Evolutionary conservation across 2,888 invertebrate genomes (phyloP), one percentile per base, ranked within the genome.

Genomic region (Dione vanillae): DNA sequence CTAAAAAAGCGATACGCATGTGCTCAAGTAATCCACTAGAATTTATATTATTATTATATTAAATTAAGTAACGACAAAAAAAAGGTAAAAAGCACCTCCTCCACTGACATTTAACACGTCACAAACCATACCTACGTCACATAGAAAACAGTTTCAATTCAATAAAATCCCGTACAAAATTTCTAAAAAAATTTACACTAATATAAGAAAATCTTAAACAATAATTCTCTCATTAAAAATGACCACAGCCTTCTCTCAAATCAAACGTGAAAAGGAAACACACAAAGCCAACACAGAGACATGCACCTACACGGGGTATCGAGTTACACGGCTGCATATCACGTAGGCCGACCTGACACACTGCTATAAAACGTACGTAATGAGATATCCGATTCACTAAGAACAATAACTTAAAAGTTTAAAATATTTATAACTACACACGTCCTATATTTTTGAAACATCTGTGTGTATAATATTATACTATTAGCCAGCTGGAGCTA

Each of bases 291-390:
- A 54, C 65, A 65, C 37, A 58, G 49, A 16, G 47, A 37, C 66
- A 56, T 5, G 5, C 27, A 40, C 79, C 76, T 77, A 74, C 78
- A 78, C 77, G 73, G 76, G 76, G 78, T 81, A 78, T 83, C 83
- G 67, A 71, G 80, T 83, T 83, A 81, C 83, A 77, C 78, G 80
- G 77, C 78, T 75, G 80, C 80, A 82, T 81, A 78, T 82, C 78
- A 81, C 76, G 67, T 69, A 61, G 61, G 61, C 61, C 61, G 61
- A 61, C 64, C 37, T 49, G 64, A 51, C 27, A 61, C 61, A 61
- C 35, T 19, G 49, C 49, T 64, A 64, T 64, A 64, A 51, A 64
- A 19, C 49, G 49, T 51, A 64, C 19, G 49, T 64, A 64, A 51
- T 51, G 37, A 49, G 64, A 64, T 64, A 49, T 49, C 64, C 37